These are phyloP conservation scores for Athalia cordata DNA, from an alignment of 2,888 invertebrate genomes.

Conservation along the genomic window DNA sequence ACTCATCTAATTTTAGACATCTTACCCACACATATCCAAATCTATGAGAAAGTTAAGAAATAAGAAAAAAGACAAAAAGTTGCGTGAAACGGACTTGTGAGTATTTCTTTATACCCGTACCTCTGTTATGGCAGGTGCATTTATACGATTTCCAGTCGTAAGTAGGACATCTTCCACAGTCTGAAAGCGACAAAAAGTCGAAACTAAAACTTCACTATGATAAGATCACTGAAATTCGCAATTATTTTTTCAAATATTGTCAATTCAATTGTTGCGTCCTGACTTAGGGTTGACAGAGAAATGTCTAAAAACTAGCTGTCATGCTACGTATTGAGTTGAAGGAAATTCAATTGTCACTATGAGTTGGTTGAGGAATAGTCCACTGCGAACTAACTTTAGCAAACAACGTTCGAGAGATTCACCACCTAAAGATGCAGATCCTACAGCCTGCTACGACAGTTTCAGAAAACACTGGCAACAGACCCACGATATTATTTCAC, in stretches of 20 bases:
- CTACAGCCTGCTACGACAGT: constrained; percentile 93
- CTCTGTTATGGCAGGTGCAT: background rate
- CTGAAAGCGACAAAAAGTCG: background rate
- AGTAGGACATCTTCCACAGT: constrained; percentile 24
- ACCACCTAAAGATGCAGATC: constrained; percentile 84
- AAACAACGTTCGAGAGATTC: constrained; percentile 80
- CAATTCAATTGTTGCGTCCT: background rate
- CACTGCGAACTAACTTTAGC: constrained; percentile 76
- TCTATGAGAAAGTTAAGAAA: background rate
- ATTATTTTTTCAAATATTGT: background rate
- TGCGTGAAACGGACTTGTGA: background rate
- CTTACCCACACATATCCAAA: background rate
- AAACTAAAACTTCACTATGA: background rate
- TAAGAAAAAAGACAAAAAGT: background rate
- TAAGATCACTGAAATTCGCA: background rate
- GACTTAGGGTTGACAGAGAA: background rate
- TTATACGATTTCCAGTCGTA: constrained; percentile 18
- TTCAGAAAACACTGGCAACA: constrained; percentile 97
- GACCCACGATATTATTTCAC: constrained; percentile 87
- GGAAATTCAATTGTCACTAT: constrained; percentile 69
- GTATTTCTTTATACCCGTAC: constrained; percentile 23
- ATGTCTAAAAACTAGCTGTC: background rate
- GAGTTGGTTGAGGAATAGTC: constrained; percentile 84
- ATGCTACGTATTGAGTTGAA: background rate
- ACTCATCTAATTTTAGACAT: background rate